Percentiles rank a stretch among this genome's conserved stretches.
These are phyloP conservation scores for Nestor notabilis DNA, from an alignment of 2,113 vertebrate species.

Conservation along the genomic window DNA sequence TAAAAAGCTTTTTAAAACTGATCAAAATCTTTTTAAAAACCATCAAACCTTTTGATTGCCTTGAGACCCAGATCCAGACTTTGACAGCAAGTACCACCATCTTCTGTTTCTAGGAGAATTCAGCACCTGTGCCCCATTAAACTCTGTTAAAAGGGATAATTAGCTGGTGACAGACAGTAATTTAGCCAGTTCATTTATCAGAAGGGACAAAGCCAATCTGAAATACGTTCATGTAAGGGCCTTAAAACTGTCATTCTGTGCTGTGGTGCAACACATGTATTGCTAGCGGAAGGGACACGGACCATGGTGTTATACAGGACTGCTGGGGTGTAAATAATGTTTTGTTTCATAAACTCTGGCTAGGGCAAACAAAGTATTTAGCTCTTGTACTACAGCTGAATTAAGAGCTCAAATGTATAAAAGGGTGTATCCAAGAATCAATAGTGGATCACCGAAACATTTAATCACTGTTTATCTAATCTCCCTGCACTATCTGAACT, in stretches of 20 bases:
- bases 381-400: background rate
- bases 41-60: background rate
- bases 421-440: background rate
- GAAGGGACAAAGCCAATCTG: background rate
- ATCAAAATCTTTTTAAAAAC: background rate
- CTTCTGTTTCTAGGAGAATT: background rate
- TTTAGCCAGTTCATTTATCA: constrained; percentile 35
- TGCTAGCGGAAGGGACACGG: accelerated
- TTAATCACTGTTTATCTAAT: constrained; percentile 50
- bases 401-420: background rate
- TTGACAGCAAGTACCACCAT: background rate
- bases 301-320: background rate
- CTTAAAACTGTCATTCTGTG: background rate
- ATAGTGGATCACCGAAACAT: background rate
- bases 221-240: background rate
- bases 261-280: background rate
- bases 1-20: background rate
- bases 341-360: background rate
- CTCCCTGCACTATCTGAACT: background rate
- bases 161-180: constrained; percentile 5
- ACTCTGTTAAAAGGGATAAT: background rate
- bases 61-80: background rate
- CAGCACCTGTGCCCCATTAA: background rate
- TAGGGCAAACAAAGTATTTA: background rate
- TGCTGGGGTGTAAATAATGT: background rate